These are phyloP conservation scores for Lacerta agilis DNA, from an alignment of 2,797 vertebrate genomes.

Conservation along the genomic window DNA sequence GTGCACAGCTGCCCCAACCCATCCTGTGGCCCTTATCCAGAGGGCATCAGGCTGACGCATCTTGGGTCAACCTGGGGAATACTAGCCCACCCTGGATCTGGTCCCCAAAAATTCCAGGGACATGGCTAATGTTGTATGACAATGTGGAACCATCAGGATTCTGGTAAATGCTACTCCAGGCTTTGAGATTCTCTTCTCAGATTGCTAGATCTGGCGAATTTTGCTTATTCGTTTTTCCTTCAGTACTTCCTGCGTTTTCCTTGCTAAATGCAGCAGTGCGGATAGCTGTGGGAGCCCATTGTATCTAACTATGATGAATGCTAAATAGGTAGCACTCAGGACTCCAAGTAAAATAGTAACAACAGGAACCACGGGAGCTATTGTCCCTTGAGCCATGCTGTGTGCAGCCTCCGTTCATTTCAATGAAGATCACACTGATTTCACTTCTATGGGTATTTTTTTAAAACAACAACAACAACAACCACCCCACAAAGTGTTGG, in stretches of 20 bases:
- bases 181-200: slow-evolving; percentile 40
- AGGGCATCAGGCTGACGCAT: no score
- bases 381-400: not conserved
- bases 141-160: not conserved
- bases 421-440: not conserved
- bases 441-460: not conserved
- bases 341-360: not conserved
- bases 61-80: no score
- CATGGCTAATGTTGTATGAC: not conserved
- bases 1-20: no score
- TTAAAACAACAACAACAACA: not conserved
- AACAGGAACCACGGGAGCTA: not conserved
- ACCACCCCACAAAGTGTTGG: not conserved
- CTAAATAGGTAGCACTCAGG: slow-evolving; percentile 30
- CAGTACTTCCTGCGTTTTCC: slow-evolving; percentile 39
- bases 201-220: slow-evolving; percentile 28
- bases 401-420: not conserved
- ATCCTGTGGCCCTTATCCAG: no score
- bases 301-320: slow-evolving; percentile 30
- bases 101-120: no score
- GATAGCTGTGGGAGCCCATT: slow-evolving; percentile 33
- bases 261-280: slow-evolving; percentile 43
- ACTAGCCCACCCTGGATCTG: no score
- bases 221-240: slow-evolving; percentile 57
- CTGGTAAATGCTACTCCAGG: slow-evolving; percentile 31